phyloP scores from a whole-genome alignment of 1,140 invertebrate species.

The Prorops nasuta region DNA sequence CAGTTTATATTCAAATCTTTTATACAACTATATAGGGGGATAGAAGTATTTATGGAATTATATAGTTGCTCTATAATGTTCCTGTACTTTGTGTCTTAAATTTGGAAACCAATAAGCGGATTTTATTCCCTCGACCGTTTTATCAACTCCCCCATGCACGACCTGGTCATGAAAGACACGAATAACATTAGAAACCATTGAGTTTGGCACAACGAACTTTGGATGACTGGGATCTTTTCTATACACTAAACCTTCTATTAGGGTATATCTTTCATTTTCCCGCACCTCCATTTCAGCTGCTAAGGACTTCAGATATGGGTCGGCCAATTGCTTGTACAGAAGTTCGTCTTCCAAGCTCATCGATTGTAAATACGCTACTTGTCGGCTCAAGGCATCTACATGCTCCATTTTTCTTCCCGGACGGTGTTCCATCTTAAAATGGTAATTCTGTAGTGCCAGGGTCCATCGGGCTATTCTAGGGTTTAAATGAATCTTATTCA shows the following conservation, averaged over 20 bases:
- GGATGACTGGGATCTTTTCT: neutral
- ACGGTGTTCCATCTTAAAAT: neutral
- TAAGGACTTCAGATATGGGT: conserved; percentile 5
- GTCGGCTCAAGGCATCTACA: neutral
- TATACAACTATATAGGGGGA: no score
- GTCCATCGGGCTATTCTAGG: no score
- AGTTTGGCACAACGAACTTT: conserved; percentile 11
- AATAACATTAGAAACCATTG: conserved; percentile 6
- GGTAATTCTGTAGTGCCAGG: no score
- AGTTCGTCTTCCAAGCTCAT: no score
- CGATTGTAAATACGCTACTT: no score
- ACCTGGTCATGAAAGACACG: conserved; percentile 17
- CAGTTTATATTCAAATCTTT: no score
- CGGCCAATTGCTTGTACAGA: neutral
- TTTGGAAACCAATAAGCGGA: conserved; percentile 21
- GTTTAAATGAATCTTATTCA: no score
- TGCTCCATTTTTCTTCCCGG: neutral
- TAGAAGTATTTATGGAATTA: no score
- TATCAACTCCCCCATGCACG: conserved; percentile 11
- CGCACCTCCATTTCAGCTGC: neutral
- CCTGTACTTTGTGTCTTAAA: conserved; percentile 11
- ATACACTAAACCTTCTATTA: conserved; percentile 7
- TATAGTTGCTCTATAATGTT: no score
- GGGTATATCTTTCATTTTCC: neutral
- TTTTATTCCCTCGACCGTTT: conserved; percentile 3